Evolutionary conservation across 2,797 vertebrate genomes (phyloP).

Genomic region (Helarctos malayanus): DNA sequence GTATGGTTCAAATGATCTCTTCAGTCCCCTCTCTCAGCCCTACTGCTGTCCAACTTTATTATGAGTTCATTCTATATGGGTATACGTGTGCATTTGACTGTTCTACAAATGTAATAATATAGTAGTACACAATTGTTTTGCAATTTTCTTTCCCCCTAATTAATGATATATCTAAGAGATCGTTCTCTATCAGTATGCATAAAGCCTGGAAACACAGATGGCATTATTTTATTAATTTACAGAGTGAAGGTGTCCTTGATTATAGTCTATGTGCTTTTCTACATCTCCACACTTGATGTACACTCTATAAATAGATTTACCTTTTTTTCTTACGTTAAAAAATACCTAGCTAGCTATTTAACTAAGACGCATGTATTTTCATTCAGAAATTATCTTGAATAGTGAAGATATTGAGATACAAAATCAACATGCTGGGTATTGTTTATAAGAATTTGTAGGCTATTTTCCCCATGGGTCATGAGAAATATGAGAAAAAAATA

Average conservation of each 20-base stretch:
- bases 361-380: not conserved
- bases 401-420: not conserved
- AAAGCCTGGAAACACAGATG: slow-evolving; percentile 17
- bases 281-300: slow-evolving; percentile 6
- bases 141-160: not conserved
- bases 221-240: slow-evolving; percentile 50
- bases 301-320: not conserved
- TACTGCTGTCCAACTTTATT: not conserved
- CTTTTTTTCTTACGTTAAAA: not conserved
- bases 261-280: not conserved
- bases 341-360: slow-evolving; percentile 17
- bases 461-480: not conserved
- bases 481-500: slow-evolving; percentile 18
- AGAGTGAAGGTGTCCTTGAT: not conserved
- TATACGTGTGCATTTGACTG: not conserved
- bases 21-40: not conserved
- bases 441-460: not conserved
- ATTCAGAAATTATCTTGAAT: slow-evolving; percentile 42
- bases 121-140: not conserved
- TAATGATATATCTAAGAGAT: not conserved
- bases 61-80: not conserved
- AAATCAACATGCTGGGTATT: not conserved
- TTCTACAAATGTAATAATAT: not conserved
- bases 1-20: not conserved
- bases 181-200: not conserved